Evolutionary conservation across 2,888 invertebrate species (phyloP), one percentile per base, ranked within the genome.

Genomic region (Leucophora obtusa): DNA sequence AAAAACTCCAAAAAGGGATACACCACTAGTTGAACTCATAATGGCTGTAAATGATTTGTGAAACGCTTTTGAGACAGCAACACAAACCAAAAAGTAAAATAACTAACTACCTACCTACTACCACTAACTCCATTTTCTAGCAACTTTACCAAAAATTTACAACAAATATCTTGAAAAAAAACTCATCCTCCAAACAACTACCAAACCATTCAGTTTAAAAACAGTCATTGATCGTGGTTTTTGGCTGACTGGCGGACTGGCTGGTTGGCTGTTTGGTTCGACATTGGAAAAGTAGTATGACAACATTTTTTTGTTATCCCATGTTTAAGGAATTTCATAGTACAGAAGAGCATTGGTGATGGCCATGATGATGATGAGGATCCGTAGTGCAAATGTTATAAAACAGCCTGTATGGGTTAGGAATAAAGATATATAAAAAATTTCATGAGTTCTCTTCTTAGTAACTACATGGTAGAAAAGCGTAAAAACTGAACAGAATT

Each of bases 261-360:
- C 56, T 28, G 43, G 14, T 2, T 43, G 43, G 43, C 5, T 43
- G 43, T 4, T 14, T 43, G 43, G 14, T 5, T 51, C 59, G 15
- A 18, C 47, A 28, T 17, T 9, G 80, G 77, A 87, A 87, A 87
- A 87, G 87, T 85, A 83, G 87, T 84, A 83, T 86, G 87, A 87
- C 87, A 86, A 86, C 87, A 88, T 88, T 87, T 86, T 87, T 87
- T 75, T 43, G 33, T 60, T 62, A 70, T 54, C 56, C 56, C 53
- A 63, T 62, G 28, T 56, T 24, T 24, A 70, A 80, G 80, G 82
- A 82, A 82, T 82, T 82, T 80, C 63, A 60, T 60, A 60, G 24
- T 51, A 66, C 47, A 24, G 54, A 18, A 70, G 38, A 43, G 7
- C 1, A 68, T 1, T 24, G 21, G 38, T 35, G n/a, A 38, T 33